phyloP scores from a whole-genome alignment of 2,888 invertebrate genomes.

The Ichneumoninae sp. region DNA sequence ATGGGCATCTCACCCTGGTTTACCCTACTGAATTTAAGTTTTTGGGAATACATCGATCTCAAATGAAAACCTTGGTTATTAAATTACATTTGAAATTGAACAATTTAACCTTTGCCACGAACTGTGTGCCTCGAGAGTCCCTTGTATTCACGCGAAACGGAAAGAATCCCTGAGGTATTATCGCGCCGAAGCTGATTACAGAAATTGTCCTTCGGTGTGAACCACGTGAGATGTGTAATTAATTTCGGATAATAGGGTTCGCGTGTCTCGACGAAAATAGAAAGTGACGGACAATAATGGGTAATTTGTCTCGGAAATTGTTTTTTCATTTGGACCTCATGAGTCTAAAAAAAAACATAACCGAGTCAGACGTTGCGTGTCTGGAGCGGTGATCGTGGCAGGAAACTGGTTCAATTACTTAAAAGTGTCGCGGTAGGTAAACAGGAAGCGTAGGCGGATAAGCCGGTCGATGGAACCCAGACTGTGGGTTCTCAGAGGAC shows the following conservation, averaged over 20 bases:
- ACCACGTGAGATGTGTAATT: neutral
- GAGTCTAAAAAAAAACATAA: neutral
- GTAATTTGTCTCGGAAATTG: neutral
- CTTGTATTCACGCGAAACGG: neutral
- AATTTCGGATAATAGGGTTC: neutral
- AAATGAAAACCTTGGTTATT: neutral
- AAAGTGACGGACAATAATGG: constrained; percentile 13
- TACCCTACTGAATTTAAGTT: neutral
- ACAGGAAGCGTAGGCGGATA: constrained; percentile 25
- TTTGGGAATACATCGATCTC: neutral
- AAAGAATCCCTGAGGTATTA: neutral
- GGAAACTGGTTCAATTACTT: constrained; percentile 58
- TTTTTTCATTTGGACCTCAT: neutral
- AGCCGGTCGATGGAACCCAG: neutral
- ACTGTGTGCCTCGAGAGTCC: too few relatives aligned
- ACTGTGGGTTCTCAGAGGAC: constrained; percentile 16
- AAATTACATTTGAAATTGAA: neutral
- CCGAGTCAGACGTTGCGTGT: constrained; percentile 32
- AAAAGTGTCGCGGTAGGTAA: constrained; percentile 37
- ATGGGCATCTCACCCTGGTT: too few relatives aligned
- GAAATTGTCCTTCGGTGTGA: neutral
- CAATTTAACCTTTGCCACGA: neutral
- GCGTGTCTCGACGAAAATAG: neutral
- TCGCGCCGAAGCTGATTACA: neutral
- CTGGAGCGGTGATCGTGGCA: constrained; percentile 17